Evolutionary conservation across 2,113 vertebrate species (phyloP), one percentile per base, ranked within the genome.

Genomic region (Coracopsis vasa): DNA sequence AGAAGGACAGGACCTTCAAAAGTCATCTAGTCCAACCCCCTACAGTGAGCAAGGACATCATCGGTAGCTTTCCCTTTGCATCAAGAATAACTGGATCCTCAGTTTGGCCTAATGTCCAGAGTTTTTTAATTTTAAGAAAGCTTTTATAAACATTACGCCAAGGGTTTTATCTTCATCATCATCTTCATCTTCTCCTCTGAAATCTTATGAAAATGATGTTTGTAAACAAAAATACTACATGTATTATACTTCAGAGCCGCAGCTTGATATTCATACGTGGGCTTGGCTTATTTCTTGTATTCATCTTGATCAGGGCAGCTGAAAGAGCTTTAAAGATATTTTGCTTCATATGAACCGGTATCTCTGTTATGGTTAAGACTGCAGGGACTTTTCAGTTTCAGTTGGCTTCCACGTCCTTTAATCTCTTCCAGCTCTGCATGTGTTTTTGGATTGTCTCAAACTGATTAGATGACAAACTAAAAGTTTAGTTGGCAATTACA

Each of bases 401-500:
- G 0, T 39, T 61, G 25, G 19, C 61, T 92, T 92, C 41, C 42
- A 35, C 4, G 1, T 45, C 62, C 53, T 87, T 84, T 89, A 79
- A 69, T 87, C 70, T 84, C 48, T 83, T 70, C 23, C 1, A 3
- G 9, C 48, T 88, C 66, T 1, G 0, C 6, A 1, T 35, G 28
- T 78, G 54, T 89, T 88, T 84, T 71, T 81, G 50, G 42, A 39
- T 89, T 42, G 67, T 81, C 56, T 95, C 86, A 74, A 94, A 78
- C 19, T 0, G 1, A 88, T 88, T 80, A 71, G 60, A 86, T 51
- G 75, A 72, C 67, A 90, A 86, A 56, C 56, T 47, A 65, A 33
- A 90, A 92, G 72, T 88, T 93, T 48, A 79, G 48, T 35, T 95
- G 71, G 45, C 80, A 79, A 75, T 94, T 86, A 54, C 58, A 85